A percentile compares a stretch with the other conserved stretches of the same genome.
phyloP scores from a whole-genome alignment of 2,888 invertebrate genomes.

The Ophion costatus region DNA sequence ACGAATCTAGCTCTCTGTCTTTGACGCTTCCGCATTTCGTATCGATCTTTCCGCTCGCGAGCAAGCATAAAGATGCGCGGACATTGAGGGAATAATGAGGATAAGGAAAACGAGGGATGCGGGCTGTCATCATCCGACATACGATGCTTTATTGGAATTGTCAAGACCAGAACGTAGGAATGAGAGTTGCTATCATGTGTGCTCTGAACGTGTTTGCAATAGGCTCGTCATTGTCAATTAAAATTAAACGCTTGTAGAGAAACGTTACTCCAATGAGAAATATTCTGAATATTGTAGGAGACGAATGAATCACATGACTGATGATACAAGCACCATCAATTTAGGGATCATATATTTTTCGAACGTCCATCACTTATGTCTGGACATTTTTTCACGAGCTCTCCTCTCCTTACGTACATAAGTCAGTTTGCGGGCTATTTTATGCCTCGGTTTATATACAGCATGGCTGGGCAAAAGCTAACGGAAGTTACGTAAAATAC shows the following conservation, averaged over 20 bases:
- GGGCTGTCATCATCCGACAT: conserved; percentile 25
- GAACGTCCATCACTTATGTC: neutral
- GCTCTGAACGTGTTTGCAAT: no score
- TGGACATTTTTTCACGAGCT: neutral
- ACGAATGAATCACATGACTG: no score
- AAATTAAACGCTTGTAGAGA: no score
- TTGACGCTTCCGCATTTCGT: conserved; percentile 30
- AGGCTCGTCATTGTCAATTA: no score
- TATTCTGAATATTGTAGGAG: neutral
- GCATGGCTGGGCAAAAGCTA: conserved; percentile 27
- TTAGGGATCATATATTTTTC: neutral
- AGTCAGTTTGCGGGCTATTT: conserved; percentile 18
- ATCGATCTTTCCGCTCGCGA: conserved; percentile 27
- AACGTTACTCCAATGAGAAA: neutral
- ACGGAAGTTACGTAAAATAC: conserved; percentile 61
- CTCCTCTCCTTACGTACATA: neutral
- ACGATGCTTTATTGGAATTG: conserved; percentile 26
- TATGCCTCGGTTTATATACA: conserved; percentile 8
- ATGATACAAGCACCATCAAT: neutral
- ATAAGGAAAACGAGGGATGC: conserved; percentile 17
- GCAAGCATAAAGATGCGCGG: conserved; percentile 31
- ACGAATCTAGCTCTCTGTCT: conserved; percentile 16
- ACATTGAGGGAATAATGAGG: conserved; percentile 27
- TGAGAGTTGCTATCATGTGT: no score
- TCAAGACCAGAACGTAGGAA: neutral